Base-by-base conservation (phyloP, 2,888 invertebrate genomes). In the Oxyteleia sp. region DNA sequence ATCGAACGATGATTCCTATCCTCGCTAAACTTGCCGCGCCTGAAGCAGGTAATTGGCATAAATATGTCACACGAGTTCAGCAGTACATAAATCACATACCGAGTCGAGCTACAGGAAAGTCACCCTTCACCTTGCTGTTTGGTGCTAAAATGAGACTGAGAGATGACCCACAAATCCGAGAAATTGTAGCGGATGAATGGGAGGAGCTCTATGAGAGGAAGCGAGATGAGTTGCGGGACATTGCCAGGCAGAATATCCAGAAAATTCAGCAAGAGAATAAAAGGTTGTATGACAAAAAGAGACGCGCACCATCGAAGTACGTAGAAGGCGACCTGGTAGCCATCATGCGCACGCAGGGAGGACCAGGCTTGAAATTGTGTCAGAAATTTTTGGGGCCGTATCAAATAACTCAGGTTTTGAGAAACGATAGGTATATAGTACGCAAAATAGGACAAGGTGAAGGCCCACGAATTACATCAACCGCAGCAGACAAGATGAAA, bases 51-150 rank as follows among this genome's bases (percentile, higher is more conserved):
- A 20, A 76, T 1, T 84, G 84, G 84, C 47, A 61, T 26, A 66
- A 61, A n/a, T n/a, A 61, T 23, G 11, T 78, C 0, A n/a, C 16
- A 8, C 15, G n/a, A 26, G 71, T 55, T 8, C 64, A 76, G 41
- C 72, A 76, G 53, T 82, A 69, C 32, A 64, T 79, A 3, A 83
- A 83, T 23, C 51, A 55, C 20, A 47, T 45, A 8, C 43, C 72
- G 0, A 38, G 49, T 2, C 32, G 76, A 41, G 32, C 68, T n/a
- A 83, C 71, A 4, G 51, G 51, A 8, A 32, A 15, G 0, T 18
- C 79, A 13, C 63, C 55, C 3, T 69, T 68, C 10, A 16, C 63
- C 2, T n/a, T 80, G 7, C 29, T 80, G 4, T 72, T 80, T 20
- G 79, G 72, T 7, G 43, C 69, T 2, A 38, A 45, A 16, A 59